These are phyloP conservation scores for Timema podura DNA, from an alignment of 2,888 invertebrate genomes.

Conservation along the genomic window DNA sequence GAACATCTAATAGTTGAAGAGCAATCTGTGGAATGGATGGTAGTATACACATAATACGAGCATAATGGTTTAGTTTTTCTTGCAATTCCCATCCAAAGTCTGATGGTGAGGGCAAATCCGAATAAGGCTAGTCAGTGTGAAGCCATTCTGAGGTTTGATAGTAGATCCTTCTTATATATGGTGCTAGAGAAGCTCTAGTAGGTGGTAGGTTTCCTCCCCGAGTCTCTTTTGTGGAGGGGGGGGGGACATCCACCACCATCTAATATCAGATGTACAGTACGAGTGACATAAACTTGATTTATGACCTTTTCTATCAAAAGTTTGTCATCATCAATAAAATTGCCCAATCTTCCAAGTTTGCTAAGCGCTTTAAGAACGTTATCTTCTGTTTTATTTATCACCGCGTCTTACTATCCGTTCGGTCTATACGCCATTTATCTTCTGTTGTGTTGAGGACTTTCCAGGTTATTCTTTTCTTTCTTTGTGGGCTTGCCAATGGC, in stretches of 20 bases:
- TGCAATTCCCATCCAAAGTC: too few species aligned
- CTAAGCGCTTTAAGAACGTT: not conserved
- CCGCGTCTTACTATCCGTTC: not conserved
- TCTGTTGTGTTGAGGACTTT: too few species aligned
- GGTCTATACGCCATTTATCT: not conserved
- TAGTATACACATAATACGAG: too few species aligned
- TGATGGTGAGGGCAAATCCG: too few species aligned
- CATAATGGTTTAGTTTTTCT: too few species aligned
- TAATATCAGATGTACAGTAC: not conserved
- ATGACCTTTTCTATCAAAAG: not conserved
- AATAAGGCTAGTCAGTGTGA: too few species aligned
- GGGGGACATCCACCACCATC: not conserved
- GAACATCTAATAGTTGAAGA: too few species aligned
- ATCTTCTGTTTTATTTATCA: not conserved
- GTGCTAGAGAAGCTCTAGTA: not conserved
- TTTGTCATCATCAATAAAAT: not conserved
- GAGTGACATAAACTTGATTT: not conserved
- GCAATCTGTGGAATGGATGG: too few species aligned
- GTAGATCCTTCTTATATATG: too few species aligned
- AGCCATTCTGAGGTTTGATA: too few species aligned
- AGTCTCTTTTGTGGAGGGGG: too few species aligned
- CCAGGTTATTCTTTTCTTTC: too few species aligned
- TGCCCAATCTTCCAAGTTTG: not conserved
- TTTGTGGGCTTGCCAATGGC: not conserved
- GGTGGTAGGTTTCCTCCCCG: not conserved